Evolutionary conservation across 2,888 invertebrate species (phyloP).

Genomic region (Creontiades dilutus): DNA sequence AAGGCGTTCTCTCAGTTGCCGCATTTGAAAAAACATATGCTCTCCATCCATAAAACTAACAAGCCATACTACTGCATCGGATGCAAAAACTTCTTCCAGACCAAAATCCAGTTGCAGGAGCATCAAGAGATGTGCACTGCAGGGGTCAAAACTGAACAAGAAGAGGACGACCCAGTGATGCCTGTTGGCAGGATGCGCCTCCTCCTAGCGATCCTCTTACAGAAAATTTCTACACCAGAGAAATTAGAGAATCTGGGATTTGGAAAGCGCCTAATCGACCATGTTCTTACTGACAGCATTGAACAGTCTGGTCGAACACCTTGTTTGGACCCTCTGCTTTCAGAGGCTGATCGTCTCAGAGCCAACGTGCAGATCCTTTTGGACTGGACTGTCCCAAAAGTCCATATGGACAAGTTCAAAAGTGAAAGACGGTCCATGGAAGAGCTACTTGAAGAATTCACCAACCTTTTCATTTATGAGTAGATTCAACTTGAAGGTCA

Average conservation of each 20-base stretch:
- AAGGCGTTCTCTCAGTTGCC: slow-evolving; percentile 89
- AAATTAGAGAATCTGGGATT: slow-evolving; percentile 88
- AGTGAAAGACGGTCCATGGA: slow-evolving; percentile 88
- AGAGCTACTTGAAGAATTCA: slow-evolving; percentile 87
- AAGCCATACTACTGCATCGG: slow-evolving; percentile 88
- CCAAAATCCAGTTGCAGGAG: slow-evolving; percentile 83
- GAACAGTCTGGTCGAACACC: slow-evolving; percentile 86
- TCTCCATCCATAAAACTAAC: slow-evolving; percentile 88
- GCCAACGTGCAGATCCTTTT: slow-evolving; percentile 88
- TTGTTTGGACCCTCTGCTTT: slow-evolving; percentile 81
- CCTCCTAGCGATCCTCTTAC: slow-evolving; percentile 88
- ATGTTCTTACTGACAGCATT: slow-evolving; percentile 88
- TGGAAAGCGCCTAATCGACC: slow-evolving; percentile 88
- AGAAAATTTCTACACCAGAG: slow-evolving; percentile 90
- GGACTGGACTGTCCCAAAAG: slow-evolving; percentile 89
- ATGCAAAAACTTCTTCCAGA: slow-evolving; percentile 87
- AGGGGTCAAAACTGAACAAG: slow-evolving; percentile 62
- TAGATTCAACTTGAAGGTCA: background rate
- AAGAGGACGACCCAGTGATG: slow-evolving; percentile 80
- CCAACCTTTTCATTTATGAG: slow-evolving; percentile 77
- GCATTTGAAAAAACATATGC: slow-evolving; percentile 93
- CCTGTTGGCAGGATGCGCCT: slow-evolving; percentile 87
- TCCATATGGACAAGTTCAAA: slow-evolving; percentile 87
- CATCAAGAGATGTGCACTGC: slow-evolving; percentile 54
- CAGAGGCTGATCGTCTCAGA: slow-evolving; percentile 84